Evolutionary conservation across 2,888 invertebrate genomes (phyloP).

Genomic region (Clostera curtula): DNA sequence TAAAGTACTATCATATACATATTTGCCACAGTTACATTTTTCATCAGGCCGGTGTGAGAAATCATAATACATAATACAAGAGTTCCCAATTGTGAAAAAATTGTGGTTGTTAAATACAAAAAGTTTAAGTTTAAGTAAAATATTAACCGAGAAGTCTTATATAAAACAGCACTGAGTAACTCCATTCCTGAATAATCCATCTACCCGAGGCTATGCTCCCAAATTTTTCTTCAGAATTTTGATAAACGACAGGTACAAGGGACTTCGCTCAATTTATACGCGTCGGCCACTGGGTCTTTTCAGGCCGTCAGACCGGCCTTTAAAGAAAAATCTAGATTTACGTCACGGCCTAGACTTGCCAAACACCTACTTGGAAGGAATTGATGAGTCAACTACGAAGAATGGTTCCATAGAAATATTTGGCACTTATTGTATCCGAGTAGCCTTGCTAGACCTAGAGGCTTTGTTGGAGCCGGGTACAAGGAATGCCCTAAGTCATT

Average conservation of each 20-base stretch:
- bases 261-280: constrained; percentile 10
- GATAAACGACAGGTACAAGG: constrained; percentile 17
- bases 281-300: constrained; percentile 15
- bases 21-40: no score
- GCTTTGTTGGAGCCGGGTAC: background rate
- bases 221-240: constrained; percentile 21
- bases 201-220: constrained; percentile 9
- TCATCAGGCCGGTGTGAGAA: no score
- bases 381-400: constrained; percentile 1
- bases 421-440: constrained; percentile 3
- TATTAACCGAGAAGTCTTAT: no score
- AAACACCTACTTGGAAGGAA: background rate
- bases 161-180: no score
- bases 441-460: background rate
- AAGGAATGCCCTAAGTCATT: background rate
- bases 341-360: background rate
- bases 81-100: no score
- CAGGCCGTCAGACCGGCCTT: constrained; percentile 13
- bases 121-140: no score
- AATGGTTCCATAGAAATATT: constrained; percentile 3
- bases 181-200: no score
- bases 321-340: background rate
- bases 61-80: no score
- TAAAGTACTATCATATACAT: no score
- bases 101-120: no score